Evolutionary conservation across 2,797 vertebrate species (phyloP).

Genomic region (Sphenodon punctatus): DNA sequence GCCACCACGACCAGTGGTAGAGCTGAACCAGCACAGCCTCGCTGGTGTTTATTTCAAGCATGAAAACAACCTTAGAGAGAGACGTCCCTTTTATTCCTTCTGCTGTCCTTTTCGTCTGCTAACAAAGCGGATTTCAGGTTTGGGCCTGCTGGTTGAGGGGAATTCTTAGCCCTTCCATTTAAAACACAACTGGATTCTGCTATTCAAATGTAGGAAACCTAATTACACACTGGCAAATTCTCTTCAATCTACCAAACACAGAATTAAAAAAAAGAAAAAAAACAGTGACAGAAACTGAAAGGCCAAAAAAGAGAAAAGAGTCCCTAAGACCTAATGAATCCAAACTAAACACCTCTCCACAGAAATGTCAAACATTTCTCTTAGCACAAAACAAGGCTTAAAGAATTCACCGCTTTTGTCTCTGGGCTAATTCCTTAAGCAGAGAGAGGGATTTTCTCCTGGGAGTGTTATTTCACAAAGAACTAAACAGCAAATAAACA

Average conservation of each 20-base stretch:
- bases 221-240: conserved; percentile 96
- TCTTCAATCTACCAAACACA: conserved; percentile 90
- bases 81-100: conserved; percentile 78
- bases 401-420: conserved; percentile 93
- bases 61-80: conserved; percentile 44
- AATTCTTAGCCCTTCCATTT: conserved; percentile 84
- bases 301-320: conserved; percentile 83
- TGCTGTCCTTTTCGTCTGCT: conserved; percentile 66
- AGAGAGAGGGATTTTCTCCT: conserved; percentile 87
- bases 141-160: conserved; percentile 84
- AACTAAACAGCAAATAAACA: conserved; percentile 88
- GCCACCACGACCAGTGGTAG: background rate
- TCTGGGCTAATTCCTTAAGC: conserved; percentile 94
- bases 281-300: conserved; percentile 86
- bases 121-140: conserved; percentile 86
- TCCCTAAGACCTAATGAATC: conserved; percentile 97
- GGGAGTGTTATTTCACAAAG: conserved; percentile 87
- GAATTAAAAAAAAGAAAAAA: conserved; percentile 46
- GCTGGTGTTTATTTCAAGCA: conserved; percentile 57
- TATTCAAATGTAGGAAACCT: conserved; percentile 92
- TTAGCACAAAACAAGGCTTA: conserved; percentile 91
- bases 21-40: conserved; percentile 21
- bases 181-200: conserved; percentile 90
- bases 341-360: conserved; percentile 93
- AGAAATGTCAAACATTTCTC: conserved; percentile 95